phyloP scores from a whole-genome alignment of 2,888 invertebrate genomes.

The Apodemia zela region DNA sequence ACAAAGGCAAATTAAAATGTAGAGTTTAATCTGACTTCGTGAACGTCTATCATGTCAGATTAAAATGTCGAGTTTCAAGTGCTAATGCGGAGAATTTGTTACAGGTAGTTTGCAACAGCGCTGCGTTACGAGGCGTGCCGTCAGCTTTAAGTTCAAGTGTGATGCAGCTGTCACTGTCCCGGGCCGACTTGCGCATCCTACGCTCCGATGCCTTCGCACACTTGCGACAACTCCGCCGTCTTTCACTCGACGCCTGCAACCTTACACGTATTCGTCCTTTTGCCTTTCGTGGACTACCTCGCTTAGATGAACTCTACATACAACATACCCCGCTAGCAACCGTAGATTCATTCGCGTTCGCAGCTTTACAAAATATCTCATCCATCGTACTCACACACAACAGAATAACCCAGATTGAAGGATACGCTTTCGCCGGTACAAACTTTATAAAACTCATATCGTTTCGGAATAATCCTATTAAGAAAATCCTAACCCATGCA shows the following conservation, averaged over 20 bases:
- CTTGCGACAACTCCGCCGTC: conserved; percentile 88
- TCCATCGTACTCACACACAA: conserved; percentile 85
- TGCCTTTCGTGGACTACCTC: conserved; percentile 90
- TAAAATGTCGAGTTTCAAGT: background rate
- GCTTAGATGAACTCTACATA: conserved; percentile 89
- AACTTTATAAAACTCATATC: conserved; percentile 90
- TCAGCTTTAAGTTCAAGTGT: conserved; percentile 87
- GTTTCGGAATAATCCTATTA: conserved; percentile 90
- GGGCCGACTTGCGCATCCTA: conserved; percentile 90
- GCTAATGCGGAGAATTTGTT: conserved; percentile 34
- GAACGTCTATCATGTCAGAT: background rate
- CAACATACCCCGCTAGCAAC: conserved; percentile 91
- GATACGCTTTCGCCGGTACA: conserved; percentile 92
- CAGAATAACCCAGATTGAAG: conserved; percentile 84
- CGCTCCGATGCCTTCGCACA: conserved; percentile 91
- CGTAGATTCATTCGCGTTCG: conserved; percentile 91
- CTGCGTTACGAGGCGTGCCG: conserved; percentile 89
- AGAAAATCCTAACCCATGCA: conserved; percentile 89
- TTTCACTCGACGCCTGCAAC: conserved; percentile 93
- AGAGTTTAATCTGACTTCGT: no score
- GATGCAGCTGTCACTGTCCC: conserved; percentile 91
- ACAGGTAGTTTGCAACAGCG: conserved; percentile 94
- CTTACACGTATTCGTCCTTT: conserved; percentile 90
- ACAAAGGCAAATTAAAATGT: no score
- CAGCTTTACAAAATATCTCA: conserved; percentile 89